Conservation (phyloP, 2,113 vertebrate genomes). For the Aspiorhynchus laticeps region DNA sequence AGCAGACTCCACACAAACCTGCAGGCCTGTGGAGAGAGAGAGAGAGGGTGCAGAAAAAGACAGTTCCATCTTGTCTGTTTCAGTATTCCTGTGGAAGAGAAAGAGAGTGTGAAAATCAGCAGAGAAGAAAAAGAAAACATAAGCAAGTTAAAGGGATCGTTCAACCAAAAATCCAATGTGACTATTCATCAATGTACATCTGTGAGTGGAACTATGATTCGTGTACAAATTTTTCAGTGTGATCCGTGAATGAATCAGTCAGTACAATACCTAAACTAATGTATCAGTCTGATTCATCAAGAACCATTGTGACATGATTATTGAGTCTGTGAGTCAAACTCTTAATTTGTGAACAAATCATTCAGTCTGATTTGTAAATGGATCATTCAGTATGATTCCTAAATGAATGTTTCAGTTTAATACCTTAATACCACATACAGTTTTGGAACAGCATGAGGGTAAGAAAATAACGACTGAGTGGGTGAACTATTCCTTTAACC, state of each 20-base stretch:
- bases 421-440: background rate
- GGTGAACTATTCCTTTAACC: background rate
- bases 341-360: background rate
- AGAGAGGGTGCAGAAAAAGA: background rate
- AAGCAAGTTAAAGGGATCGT: background rate
- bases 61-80: conserved; percentile 39
- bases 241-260: background rate
- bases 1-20: conserved; percentile 41
- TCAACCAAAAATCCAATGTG: background rate
- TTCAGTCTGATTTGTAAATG: background rate
- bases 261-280: background rate
- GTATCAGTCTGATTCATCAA: background rate
- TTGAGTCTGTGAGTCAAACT: background rate
- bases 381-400: background rate
- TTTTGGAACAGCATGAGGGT: background rate
- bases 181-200: too few relatives aligned
- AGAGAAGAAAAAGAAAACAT: background rate
- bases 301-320: background rate
- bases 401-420: background rate
- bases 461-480: background rate
- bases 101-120: conserved; percentile 8
- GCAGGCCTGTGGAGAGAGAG: conserved; percentile 14
- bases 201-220: background rate
- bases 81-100: background rate
- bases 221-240: background rate